Percentiles rank a stretch among this genome's conserved stretches.
These are phyloP conservation scores for Dynastes hyllus DNA, from an alignment of 2,888 invertebrate species.

Conservation along the genomic window DNA sequence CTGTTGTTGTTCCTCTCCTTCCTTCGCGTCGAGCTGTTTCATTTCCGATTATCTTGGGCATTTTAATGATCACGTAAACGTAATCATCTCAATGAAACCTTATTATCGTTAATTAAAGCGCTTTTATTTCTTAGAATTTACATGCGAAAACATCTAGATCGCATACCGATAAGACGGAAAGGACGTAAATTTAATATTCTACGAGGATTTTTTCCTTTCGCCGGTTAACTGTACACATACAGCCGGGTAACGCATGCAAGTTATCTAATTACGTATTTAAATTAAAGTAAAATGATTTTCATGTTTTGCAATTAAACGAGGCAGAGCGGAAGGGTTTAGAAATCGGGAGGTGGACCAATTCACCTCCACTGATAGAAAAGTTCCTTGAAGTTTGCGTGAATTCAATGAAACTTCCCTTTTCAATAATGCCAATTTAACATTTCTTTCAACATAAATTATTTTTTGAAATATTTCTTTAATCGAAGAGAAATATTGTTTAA, in stretches of 20 bases:
- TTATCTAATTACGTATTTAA: conserved; percentile 1
- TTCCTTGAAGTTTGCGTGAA: too few relatives aligned
- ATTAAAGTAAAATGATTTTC: not conserved
- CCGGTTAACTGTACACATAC: not conserved
- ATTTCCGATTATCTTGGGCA: conserved; percentile 21
- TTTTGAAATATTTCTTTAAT: too few relatives aligned
- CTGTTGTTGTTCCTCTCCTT: not conserved
- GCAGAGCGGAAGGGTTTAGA: too few relatives aligned
- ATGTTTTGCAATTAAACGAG: too few relatives aligned
- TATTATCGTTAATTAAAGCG: conserved; percentile 30
- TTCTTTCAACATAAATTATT: too few relatives aligned
- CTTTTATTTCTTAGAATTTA: conserved; percentile 26
- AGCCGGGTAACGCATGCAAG: not conserved
- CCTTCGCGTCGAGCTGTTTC: conserved; percentile 12
- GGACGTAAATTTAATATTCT: conserved; percentile 10
- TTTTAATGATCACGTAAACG: conserved; percentile 35
- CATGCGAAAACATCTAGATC: conserved; percentile 24
- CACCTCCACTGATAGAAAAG: too few relatives aligned
- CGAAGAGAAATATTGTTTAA: too few relatives aligned
- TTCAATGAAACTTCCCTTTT: too few relatives aligned
- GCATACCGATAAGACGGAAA: conserved; percentile 7
- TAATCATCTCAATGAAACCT: conserved; percentile 34
- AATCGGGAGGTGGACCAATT: too few relatives aligned
- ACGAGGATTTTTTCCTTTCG: not conserved
- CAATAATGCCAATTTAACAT: too few relatives aligned